Percentiles rank a stretch among this genome's conserved stretches.
Evolutionary conservation across 2,888 invertebrate genomes (phyloP).

Genomic region (Ormyrus rosae): DNA sequence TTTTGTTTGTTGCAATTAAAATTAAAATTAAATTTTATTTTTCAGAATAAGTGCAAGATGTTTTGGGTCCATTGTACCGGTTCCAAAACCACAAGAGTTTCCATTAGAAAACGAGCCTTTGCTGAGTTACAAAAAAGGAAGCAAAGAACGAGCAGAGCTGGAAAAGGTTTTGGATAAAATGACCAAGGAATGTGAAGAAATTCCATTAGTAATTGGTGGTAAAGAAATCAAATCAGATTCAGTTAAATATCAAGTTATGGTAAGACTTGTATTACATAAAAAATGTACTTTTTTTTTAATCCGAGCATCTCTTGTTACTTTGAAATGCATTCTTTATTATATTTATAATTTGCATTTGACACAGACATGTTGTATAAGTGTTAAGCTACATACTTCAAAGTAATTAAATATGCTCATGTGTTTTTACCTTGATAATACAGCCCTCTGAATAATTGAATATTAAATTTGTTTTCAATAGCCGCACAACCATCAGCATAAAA

Average conservation of each 20-base stretch:
- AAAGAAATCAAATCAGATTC: slow-evolving; percentile 87
- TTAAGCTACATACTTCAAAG: neutral
- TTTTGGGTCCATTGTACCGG: slow-evolving; percentile 82
- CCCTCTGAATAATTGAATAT: slow-evolving; percentile 18
- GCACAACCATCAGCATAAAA: slow-evolving; percentile 90
- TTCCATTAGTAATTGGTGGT: slow-evolving; percentile 98
- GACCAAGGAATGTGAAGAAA: slow-evolving; percentile 84
- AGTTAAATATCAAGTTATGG: slow-evolving; percentile 87
- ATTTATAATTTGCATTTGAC: slow-evolving; percentile 3
- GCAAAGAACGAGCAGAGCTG: slow-evolving; percentile 86
- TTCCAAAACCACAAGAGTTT: slow-evolving; percentile 82
- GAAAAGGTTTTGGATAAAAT: slow-evolving; percentile 83
- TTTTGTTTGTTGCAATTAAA: slow-evolving; percentile 11
- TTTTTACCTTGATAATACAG: too few species aligned
- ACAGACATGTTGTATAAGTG: neutral
- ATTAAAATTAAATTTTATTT: slow-evolving; percentile 49
- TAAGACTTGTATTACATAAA: slow-evolving; percentile 65
- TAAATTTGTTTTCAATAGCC: slow-evolving; percentile 79
- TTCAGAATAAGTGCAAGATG: slow-evolving; percentile 76
- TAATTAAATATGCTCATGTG: too few species aligned
- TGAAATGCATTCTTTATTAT: slow-evolving; percentile 25
- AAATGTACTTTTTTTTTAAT: neutral
- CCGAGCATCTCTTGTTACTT: neutral
- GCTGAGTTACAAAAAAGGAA: slow-evolving; percentile 88
- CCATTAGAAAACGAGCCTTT: slow-evolving; percentile 88